These are phyloP conservation scores for Dreissena rostriformis DNA, from an alignment of 1,140 invertebrate genomes.

Conservation along the genomic window DNA sequence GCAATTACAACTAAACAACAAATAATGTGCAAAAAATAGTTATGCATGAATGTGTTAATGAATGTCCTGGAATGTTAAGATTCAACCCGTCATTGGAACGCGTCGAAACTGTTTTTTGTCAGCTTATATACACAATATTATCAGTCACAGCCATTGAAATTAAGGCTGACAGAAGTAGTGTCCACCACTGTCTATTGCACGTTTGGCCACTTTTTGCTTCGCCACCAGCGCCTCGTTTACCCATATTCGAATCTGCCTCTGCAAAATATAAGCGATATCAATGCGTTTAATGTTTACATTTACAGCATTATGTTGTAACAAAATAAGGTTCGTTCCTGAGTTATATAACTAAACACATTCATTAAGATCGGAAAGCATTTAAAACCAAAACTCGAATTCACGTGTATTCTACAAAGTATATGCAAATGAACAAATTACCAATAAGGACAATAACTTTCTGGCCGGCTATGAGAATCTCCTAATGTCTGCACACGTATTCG, in stretches of 20 bases:
- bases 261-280: background rate
- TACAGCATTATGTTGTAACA: too few relatives aligned
- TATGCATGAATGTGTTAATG: too few relatives aligned
- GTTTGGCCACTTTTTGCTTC: conserved; percentile 52
- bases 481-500: conserved; percentile 52
- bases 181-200: conserved; percentile 54
- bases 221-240: conserved; percentile 36
- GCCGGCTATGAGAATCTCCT: conserved; percentile 34
- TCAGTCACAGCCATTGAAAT: conserved; percentile 16
- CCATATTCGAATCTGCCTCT: conserved; percentile 33
- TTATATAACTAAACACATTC: too few relatives aligned
- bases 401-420: background rate
- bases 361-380: too few relatives aligned
- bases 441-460: conserved; percentile 39
- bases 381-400: too few relatives aligned
- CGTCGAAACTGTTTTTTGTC: conserved; percentile 11
- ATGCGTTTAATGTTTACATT: background rate
- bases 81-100: conserved; percentile 1
- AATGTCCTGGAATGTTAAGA: background rate
- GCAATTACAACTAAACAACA: too few relatives aligned
- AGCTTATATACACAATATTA: conserved; percentile 43
- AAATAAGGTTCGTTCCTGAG: too few relatives aligned
- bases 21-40: too few relatives aligned
- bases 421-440: conserved; percentile 24
- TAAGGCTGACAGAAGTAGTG: conserved; percentile 28